phyloP scores from a whole-genome alignment of 2,113 vertebrate species.

The Tupaia tana region DNA sequence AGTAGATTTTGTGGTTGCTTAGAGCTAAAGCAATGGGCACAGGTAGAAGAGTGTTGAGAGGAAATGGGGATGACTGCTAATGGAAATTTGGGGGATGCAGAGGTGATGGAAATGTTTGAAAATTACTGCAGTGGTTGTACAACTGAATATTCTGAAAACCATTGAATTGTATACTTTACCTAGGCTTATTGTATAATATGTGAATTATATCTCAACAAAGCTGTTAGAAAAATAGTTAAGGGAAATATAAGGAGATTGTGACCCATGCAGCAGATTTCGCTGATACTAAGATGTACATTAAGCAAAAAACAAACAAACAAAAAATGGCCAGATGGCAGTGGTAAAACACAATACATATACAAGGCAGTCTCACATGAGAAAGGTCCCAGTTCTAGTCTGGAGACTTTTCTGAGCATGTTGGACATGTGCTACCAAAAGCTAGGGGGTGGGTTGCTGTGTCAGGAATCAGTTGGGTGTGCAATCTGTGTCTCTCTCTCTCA shows the following conservation, averaged over 20 bases:
- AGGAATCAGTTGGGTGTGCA: no score
- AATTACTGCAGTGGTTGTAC: neutral
- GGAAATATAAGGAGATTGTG: neutral
- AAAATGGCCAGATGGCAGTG: no score
- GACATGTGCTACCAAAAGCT: no score
- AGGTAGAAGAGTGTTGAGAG: neutral
- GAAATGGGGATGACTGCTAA: neutral
- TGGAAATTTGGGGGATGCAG: neutral
- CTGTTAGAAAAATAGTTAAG: neutral
- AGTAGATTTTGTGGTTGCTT: neutral
- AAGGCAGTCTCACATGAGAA: no score
- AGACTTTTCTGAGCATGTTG: no score
- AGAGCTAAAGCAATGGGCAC: neutral
- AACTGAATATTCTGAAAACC: neutral
- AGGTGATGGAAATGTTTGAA: neutral
- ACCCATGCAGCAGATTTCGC: neutral
- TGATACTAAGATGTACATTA: neutral
- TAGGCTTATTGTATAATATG: neutral
- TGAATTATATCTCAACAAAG: neutral
- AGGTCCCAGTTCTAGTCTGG: no score
- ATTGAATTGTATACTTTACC: neutral
- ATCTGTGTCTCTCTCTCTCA: no score
- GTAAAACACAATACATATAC: no score
- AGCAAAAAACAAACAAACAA: neutral
- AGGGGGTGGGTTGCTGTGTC: no score